Evolutionary conservation across 2,113 vertebrate species (phyloP).

Genomic region (Crotalus horridus): DNA sequence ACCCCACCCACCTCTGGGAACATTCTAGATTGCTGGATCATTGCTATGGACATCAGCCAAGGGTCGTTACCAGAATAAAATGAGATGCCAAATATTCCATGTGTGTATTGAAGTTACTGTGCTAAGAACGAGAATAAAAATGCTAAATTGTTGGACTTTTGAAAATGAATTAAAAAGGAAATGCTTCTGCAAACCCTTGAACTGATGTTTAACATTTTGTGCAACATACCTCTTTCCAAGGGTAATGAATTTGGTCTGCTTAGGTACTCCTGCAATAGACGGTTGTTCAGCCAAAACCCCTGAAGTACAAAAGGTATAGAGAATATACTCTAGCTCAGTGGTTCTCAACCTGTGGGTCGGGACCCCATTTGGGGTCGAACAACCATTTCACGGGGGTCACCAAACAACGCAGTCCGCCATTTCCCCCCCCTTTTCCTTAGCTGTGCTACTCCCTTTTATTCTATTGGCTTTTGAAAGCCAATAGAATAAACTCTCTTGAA

Average conservation of each 20-base stretch:
- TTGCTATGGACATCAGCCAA: not conserved
- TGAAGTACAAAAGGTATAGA: not conserved
- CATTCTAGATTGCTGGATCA: not conserved
- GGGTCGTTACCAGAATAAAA: not conserved
- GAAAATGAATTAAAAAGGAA: not conserved
- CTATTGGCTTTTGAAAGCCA: too few species aligned
- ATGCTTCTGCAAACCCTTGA: not conserved
- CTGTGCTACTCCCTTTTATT: too few species aligned
- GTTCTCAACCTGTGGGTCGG: too few species aligned
- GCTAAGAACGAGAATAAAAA: not conserved
- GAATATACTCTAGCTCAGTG: constrained; percentile 11
- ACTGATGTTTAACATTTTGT: not conserved
- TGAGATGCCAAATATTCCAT: not conserved
- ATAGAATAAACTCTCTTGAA: too few species aligned
- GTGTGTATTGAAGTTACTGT: not conserved
- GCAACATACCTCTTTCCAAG: constrained; percentile 11
- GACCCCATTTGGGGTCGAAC: too few species aligned
- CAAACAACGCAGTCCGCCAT: too few species aligned
- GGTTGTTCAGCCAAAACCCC: not conserved
- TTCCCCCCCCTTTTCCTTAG: too few species aligned
- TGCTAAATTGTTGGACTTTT: not conserved
- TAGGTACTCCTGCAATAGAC: not conserved
- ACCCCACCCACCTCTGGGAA: not conserved
- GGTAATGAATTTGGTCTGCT: not conserved
- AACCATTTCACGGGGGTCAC: too few species aligned